Base-by-base conservation (phyloP, 2,888 invertebrate genomes). In the Pammene fasciana region DNA sequence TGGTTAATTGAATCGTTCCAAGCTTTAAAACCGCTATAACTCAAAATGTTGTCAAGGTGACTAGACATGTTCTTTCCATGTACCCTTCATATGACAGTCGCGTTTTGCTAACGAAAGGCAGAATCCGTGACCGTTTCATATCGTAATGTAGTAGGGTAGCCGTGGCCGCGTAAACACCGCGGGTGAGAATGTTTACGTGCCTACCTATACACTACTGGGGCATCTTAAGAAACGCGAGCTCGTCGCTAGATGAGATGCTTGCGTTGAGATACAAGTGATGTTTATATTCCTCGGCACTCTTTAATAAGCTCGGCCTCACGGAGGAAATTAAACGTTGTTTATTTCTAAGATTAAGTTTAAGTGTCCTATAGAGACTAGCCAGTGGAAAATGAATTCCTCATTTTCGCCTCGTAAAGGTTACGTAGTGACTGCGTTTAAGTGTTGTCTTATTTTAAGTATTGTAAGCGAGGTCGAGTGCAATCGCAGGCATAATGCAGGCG, bases 221-320 rank as follows among this genome's bases (percentile, higher is more conserved):
- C 84, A 85, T 86, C 86, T 88, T 85, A 86, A 84, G 87, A 86
- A 89, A 88, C 83, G 86, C 81, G 83, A 85, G 84, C 79, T 79
- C 81, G 78, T 81, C 76, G 78, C 81, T 80, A 88, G 83, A 89
- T 88, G 88, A 87, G 89, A 89, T 83, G 88, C 80, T 78, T 76
- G 83, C 88, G 88, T 88, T 86, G 86, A 89, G 82, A 87, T 84
- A 87, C 84, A 86, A 88, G 88, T 84, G 88, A 78, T 88, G 86
- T 89, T 87, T 90, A 87, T 88, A 86, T 89, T 86, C 81, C 86
- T 80, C 82, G 80, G 78, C 80, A 80, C 78, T 84, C 85, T 85
- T 87, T 88, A 85, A 82, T 79, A 87, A 86, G 84, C 81, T 81
- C 79, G 76, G 81, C 78, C 79, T 79, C 75, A 77, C 75, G 75